Evolutionary conservation across 2,888 invertebrate genomes (phyloP).

Genomic region (Melangyna quadrimaculata): DNA sequence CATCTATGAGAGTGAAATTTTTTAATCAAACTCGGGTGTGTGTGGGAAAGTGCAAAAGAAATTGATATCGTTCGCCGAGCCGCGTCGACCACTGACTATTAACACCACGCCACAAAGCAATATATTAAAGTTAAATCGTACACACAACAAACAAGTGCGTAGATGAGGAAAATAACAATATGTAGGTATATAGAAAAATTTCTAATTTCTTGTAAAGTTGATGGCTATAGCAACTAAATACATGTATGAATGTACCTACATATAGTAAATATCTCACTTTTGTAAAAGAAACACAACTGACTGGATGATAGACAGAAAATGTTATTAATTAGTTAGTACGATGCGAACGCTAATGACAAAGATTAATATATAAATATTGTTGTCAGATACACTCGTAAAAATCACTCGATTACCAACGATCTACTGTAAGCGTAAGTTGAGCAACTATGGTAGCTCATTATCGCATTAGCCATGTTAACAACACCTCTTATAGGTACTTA

Average conservation of each 20-base stretch:
- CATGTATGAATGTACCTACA: neutral
- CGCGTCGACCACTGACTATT: slow-evolving; percentile 31
- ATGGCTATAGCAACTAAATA: neutral
- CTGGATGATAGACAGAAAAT: slow-evolving; percentile 1
- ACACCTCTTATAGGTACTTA: slow-evolving; percentile 13
- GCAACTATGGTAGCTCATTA: slow-evolving; percentile 57
- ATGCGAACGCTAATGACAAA: slow-evolving; percentile 16
- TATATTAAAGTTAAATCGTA: slow-evolving; percentile 16
- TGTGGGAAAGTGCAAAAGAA: slow-evolving; percentile 68
- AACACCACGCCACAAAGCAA: slow-evolving; percentile 16
- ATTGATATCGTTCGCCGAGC: slow-evolving; percentile 65
- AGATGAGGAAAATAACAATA: neutral
- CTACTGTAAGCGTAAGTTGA: slow-evolving; percentile 2
- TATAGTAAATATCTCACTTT: neutral
- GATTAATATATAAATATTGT: slow-evolving; percentile 23
- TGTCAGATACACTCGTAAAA: slow-evolving; percentile 27
- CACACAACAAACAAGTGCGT: slow-evolving; percentile 18
- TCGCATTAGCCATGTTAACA: slow-evolving; percentile 36
- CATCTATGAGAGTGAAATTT: slow-evolving; percentile 61
- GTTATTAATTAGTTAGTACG: slow-evolving; percentile 45
- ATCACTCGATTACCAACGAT: slow-evolving; percentile 21
- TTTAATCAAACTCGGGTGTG: slow-evolving; percentile 57
- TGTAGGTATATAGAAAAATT: slow-evolving; percentile 17
- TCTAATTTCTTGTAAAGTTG: slow-evolving; percentile 49
- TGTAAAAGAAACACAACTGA: neutral